Base-by-base conservation (phyloP, 2,113 vertebrate species). In the Thalassarche chlororhynchos region DNA sequence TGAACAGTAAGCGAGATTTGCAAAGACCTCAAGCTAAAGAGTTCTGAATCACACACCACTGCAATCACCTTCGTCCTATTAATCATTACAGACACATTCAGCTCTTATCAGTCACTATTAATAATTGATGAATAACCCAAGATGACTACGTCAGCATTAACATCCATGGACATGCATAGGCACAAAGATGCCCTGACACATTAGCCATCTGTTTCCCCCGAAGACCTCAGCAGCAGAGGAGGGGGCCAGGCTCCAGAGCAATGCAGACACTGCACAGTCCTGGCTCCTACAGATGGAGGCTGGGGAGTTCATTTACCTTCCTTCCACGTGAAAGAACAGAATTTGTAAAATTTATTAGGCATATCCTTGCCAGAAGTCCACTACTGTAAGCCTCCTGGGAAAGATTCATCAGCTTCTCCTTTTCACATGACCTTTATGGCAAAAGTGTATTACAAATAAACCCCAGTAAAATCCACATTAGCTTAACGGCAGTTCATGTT, bases 401-500 rank as follows among this genome's bases (percentile, higher is more conserved):
- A 68, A 47, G 71, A 34, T 12, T 40, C 47, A 61, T 51, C 81
- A 95, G 64, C 32, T 5, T 10, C 28, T 70, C 49, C 61, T 75
- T 49, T 46, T 9, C 82, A 8, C 31, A 10, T 6, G n/a, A 17
- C 16, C 69, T 47, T 55, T 9, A 10, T 2, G 89, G 80, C 17
- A 10, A 5, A 49, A 47, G 42, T 2, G 9, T 55, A 17, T 17
- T 4, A 31, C 23, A 42, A n/a, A 62, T 0, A 32, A 88, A 52
- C 3, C n/a, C 32, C 86, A 52, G 57, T 4, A 57, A 94, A 46
- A 58, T 2, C 40, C 69, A 49, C 20, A 5, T 3, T 10, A 55
- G 80, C 72, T 64, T 14, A 21, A 8, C 0, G 7, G 46, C 1
- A 5, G 25, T 8, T 58, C 38, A 16, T 6, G 1, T 1, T 5